Evolutionary conservation across 2,888 invertebrate species (phyloP).

Genomic region (Perizoma affinitatum): DNA sequence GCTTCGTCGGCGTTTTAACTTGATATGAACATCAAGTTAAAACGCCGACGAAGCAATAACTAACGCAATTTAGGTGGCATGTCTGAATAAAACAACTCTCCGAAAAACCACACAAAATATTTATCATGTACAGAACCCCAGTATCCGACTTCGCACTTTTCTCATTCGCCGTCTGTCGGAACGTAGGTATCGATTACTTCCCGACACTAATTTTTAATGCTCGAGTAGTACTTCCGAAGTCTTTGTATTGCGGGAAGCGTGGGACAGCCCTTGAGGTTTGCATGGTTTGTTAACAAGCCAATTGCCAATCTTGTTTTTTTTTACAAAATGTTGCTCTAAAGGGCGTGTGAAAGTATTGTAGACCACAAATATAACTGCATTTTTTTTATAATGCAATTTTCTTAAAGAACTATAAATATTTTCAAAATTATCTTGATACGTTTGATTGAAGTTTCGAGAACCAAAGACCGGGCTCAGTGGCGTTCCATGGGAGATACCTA

Average conservation of each 20-base stretch:
- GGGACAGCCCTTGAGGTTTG: slow-evolving; percentile 32
- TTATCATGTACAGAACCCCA: slow-evolving; percentile 8
- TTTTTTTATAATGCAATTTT: too few species aligned
- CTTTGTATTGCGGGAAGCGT: slow-evolving; percentile 23
- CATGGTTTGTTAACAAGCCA: slow-evolving; percentile 35
- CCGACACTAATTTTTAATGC: slow-evolving; percentile 40
- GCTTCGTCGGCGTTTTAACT: too few species aligned
- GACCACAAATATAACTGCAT: background rate
- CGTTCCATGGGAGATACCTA: too few species aligned
- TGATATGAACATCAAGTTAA: too few species aligned
- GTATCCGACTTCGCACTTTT: slow-evolving; percentile 18
- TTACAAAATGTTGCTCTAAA: slow-evolving; percentile 2
- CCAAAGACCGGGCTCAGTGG: too few species aligned
- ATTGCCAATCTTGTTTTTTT: slow-evolving; percentile 17
- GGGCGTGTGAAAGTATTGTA: slow-evolving; percentile 2
- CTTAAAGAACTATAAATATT: too few species aligned
- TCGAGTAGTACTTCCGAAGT: slow-evolving; percentile 29
- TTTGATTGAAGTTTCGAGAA: too few species aligned
- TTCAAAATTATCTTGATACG: too few species aligned
- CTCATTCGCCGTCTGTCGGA: slow-evolving; percentile 29
- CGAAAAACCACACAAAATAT: background rate
- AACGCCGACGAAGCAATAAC: too few species aligned
- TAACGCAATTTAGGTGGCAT: too few species aligned
- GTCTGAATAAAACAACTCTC: too few species aligned
- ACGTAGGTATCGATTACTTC: slow-evolving; percentile 36